phyloP scores from a whole-genome alignment of 37 sponge, comb jelly and placozoan species.

The Dysidea cf. avara region DNA sequence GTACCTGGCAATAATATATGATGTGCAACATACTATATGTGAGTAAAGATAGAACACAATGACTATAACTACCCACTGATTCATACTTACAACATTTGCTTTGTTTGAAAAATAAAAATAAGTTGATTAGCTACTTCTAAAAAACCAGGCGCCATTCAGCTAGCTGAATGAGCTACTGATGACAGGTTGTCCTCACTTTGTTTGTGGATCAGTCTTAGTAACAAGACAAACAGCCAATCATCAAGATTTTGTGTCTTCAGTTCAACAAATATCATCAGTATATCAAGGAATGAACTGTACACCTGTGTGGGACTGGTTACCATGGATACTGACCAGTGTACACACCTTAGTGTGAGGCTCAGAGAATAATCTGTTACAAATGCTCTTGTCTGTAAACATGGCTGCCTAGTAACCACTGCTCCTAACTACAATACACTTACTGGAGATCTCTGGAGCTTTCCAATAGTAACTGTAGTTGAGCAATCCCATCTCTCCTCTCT shows the following conservation, averaged over 20 bases:
- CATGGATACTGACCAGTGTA: not conserved
- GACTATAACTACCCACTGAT: too few relatives aligned
- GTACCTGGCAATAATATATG: too few relatives aligned
- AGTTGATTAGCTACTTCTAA: not conserved
- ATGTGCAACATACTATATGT: too few relatives aligned
- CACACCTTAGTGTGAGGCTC: conserved; percentile 75
- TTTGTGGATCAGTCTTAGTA: conserved; percentile 64
- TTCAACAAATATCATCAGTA: conserved; percentile 47
- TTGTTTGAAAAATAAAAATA: too few relatives aligned
- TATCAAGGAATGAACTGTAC: conserved; percentile 70
- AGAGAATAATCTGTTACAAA: conserved; percentile 63
- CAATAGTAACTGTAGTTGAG: conserved; percentile 67
- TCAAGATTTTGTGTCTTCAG: conserved; percentile 58
- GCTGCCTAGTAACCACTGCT: conserved; percentile 21
- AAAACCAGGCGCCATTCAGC: conserved; percentile 61
- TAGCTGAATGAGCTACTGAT: conserved; percentile 53
- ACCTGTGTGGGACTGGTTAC: conserved; percentile 38
- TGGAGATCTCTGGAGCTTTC: conserved; percentile 49
- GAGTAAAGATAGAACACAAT: too few relatives aligned
- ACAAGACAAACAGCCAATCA: conserved; percentile 75
- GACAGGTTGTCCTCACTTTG: conserved; percentile 71
- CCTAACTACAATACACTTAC: conserved; percentile 35
- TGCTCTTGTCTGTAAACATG: conserved; percentile 50
- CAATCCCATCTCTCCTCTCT: conserved; percentile 77
- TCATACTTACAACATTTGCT: too few relatives aligned